Base-by-base conservation (phyloP, 64 coral and sea anemone genomes). In the Montipora cactus region DNA sequence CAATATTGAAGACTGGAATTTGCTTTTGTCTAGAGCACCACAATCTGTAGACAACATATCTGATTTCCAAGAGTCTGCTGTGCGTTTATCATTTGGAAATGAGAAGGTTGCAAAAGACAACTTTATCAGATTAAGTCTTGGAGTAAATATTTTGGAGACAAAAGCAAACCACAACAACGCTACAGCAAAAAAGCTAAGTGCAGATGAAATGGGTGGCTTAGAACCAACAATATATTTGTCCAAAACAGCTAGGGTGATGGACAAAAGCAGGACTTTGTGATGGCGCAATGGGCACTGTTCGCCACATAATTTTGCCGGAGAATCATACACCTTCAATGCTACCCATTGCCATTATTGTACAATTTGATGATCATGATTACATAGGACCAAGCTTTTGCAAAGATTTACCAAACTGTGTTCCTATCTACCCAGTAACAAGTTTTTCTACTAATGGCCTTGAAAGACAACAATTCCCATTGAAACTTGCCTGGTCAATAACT, bases 121-220 rank as follows among this genome's bases (percentile, higher is more conserved):
- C 79, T 94, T 75, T 76, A 55, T 46, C 0, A 88, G 78, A 75
- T 16, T 89, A 79, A 81, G 73, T 7, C 74, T 93, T 55, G 22
- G 88, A 21, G 12, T 44, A 44, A 10, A 85, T 79, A 89, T 89
- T 88, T 77, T 88, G 2, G 3, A 81, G 28, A 94, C 82, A 18
- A 74, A 89, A 48, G 92, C 86, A 59, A 22, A 94, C 14, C 85
- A 94, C 67, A 81, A 19, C 47, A 74, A 75, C 68, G 3, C 74
- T 50, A 76, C 28, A 76, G 92, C 83, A 51, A 78, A 93, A 74
- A 5, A 77, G 3, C 15, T 88, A 4, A 88, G 75, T 88, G n/a
- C 78, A 58, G 84, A 94, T 62, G 85, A 94, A n/a, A 88, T 94
- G 92, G 92, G 92, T 8, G 85, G 92, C 3, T 58, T 88, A 80